Evolutionary conservation across 37 sponge, comb jelly and placozoan genomes (phyloP).

Genomic region (Ianthella basta): DNA sequence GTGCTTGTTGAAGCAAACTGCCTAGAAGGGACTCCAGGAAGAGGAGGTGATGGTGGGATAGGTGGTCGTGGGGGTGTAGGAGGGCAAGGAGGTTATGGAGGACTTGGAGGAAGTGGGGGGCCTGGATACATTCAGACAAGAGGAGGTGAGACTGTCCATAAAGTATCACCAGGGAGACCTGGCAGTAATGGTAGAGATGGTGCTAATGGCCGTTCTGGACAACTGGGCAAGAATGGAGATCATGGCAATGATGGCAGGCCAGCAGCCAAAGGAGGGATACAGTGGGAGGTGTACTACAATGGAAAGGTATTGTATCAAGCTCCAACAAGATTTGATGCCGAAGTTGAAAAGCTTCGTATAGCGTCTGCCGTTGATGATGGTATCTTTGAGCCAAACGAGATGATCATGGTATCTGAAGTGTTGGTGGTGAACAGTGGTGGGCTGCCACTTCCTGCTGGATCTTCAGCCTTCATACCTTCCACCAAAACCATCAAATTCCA

Average conservation of each 20-base stretch:
- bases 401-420: conserved; percentile 41
- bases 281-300: conserved; percentile 49
- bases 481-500: conserved; percentile 76
- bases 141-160: no score
- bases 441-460: conserved; percentile 72
- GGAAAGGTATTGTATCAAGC: conserved; percentile 23
- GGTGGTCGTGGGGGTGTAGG: conserved; percentile 41
- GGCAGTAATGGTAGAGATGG: background rate
- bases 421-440: conserved; percentile 57
- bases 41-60: conserved; percentile 36
- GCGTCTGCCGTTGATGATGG: conserved; percentile 26
- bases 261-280: conserved; percentile 40
- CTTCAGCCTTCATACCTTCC: conserved; percentile 59
- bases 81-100: conserved; percentile 32
- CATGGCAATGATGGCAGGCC: conserved; percentile 44
- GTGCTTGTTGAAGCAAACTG: conserved; percentile 34
- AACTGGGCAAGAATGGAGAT: conserved; percentile 17
- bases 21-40: conserved; percentile 27
- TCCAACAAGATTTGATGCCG: conserved; percentile 49
- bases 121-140: background rate
- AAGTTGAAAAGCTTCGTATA: conserved; percentile 31
- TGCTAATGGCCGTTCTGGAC: conserved; percentile 29
- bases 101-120: conserved; percentile 44
- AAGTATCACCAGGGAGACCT: background rate
- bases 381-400: conserved; percentile 66